A percentile compares a stretch with the other conserved stretches of the same genome.
Conservation (phyloP, 2,113 vertebrate genomes). For the Silurus asotus region DNA sequence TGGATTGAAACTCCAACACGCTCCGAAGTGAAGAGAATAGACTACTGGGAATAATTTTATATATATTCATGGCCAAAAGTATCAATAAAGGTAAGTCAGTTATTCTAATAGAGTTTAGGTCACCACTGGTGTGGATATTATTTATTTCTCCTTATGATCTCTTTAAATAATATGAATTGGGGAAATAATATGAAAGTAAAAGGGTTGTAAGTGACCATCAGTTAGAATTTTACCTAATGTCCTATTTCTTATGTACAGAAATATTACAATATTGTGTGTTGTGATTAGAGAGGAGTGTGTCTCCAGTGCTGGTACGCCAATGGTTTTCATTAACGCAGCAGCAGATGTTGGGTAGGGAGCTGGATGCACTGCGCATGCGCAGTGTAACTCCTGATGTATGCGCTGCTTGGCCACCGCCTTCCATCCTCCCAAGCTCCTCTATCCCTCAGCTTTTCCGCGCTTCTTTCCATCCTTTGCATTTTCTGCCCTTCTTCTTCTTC, state of each 20-base stretch:
- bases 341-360: constrained; percentile 16
- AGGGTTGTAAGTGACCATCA: background rate
- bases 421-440: constrained; percentile 44
- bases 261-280: constrained; percentile 2
- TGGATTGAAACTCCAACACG: too few species aligned
- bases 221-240: background rate
- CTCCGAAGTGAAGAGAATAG: too few species aligned
- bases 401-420: constrained; percentile 75
- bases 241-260: background rate
- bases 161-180: background rate
- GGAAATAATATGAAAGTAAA: too few species aligned
- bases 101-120: too few species aligned
- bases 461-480: constrained; percentile 38
- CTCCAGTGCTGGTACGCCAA: background rate
- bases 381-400: constrained; percentile 46
- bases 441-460: constrained; percentile 56
- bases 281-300: background rate
- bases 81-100: too few species aligned
- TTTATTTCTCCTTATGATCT: background rate
- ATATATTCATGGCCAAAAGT: too few species aligned
- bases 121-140: background rate
- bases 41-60: too few species aligned
- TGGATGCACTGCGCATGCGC: constrained; percentile 50
- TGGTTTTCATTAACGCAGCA: constrained; percentile 29
- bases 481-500: background rate